A percentile compares a stretch with the other conserved stretches of the same genome.
phyloP scores from a whole-genome alignment of 2,888 invertebrate species.

The Amiota minor region DNA sequence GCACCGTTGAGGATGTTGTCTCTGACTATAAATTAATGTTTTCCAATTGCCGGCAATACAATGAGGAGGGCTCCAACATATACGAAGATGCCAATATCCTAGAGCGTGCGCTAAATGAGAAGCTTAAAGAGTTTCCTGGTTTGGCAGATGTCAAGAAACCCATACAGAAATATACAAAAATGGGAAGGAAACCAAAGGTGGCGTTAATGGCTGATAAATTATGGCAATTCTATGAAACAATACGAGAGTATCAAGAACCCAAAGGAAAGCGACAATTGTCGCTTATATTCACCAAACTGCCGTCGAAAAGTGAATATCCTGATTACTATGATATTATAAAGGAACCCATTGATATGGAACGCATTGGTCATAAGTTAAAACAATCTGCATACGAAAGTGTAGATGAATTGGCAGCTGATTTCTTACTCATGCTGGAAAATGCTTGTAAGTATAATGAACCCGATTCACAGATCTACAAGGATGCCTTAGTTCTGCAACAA shows the following conservation, averaged over 20 bases:
- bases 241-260: conserved; percentile 89
- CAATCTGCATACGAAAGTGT: conserved; percentile 83
- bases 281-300: conserved; percentile 94
- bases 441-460: conserved; percentile 98
- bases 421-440: conserved; percentile 95
- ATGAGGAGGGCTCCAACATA: conserved; percentile 96
- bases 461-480: conserved; percentile 97
- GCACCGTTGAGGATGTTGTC: conserved; percentile 87
- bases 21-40: conserved; percentile 96
- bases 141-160: conserved; percentile 74
- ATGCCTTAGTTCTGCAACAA: conserved; percentile 92
- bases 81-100: conserved; percentile 94
- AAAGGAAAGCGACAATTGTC: conserved; percentile 92
- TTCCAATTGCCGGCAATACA: conserved; percentile 95
- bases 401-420: conserved; percentile 91
- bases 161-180: conserved; percentile 60
- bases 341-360: conserved; percentile 96
- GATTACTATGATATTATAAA: conserved; percentile 98
- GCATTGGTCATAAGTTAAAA: conserved; percentile 90
- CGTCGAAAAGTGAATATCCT: conserved; percentile 94
- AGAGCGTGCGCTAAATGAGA: conserved; percentile 88
- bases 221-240: conserved; percentile 89
- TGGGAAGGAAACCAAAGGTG: conserved; percentile 72
- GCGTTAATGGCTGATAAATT: conserved; percentile 82
- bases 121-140: conserved; percentile 83